phyloP scores from a whole-genome alignment of 2,113 vertebrate species.

The Apus apus region DNA sequence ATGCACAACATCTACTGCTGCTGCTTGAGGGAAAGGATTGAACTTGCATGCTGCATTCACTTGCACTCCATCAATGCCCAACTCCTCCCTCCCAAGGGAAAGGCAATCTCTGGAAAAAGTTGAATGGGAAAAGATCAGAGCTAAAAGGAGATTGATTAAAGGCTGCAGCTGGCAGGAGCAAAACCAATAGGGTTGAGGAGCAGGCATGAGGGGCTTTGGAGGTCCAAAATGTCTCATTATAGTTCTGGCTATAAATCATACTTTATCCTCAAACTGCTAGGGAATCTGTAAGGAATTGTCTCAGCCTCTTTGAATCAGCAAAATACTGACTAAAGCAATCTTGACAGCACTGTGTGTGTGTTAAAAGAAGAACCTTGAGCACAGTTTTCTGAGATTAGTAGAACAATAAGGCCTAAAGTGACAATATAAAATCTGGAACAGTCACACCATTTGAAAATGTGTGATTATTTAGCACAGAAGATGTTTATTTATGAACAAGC shows the following conservation, averaged over 20 bases:
- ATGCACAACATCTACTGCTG: neutral
- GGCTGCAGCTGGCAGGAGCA: neutral
- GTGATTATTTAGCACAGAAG: neutral
- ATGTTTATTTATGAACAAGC: neutral
- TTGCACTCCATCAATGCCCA: neutral
- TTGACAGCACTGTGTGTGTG: neutral
- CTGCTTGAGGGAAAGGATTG: neutral
- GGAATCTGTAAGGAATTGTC: neutral
- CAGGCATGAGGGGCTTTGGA: neutral
- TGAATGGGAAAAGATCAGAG: neutral
- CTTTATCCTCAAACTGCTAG: neutral
- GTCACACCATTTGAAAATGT: neutral
- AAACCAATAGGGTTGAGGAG: neutral
- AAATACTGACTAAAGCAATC: neutral
- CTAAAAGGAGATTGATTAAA: neutral
- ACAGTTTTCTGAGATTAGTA: neutral
- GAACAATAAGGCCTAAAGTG: neutral
- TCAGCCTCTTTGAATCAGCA: neutral
- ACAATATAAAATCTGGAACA: neutral
- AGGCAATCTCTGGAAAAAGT: neutral
- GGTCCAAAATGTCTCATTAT: neutral
- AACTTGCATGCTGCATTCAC: fast-evolving
- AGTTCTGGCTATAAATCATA: neutral
- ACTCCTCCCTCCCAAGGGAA: neutral
- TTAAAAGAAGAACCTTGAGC: neutral